A percentile compares a stretch with the other conserved stretches of the same genome.
These are phyloP conservation scores for Cetonia aurata DNA, from an alignment of 2,888 invertebrate species.

Conservation along the genomic window DNA sequence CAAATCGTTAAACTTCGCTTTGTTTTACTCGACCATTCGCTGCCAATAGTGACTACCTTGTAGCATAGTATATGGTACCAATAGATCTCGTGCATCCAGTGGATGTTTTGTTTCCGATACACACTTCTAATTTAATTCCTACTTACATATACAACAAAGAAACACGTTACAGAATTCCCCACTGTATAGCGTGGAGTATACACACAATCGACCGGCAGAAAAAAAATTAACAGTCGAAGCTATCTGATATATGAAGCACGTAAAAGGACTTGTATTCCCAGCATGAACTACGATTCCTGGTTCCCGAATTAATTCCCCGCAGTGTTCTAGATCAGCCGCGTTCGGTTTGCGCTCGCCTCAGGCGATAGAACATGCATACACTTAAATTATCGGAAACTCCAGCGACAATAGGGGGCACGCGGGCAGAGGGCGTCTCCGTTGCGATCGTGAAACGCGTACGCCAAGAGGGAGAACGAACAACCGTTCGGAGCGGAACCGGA, in stretches of 20 bases:
- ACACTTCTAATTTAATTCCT: slow-evolving; percentile 15
- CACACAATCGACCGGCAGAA: slow-evolving; percentile 3
- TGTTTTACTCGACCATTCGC: too few relatives aligned
- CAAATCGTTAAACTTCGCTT: too few relatives aligned
- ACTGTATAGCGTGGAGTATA: neutral
- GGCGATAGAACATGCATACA: slow-evolving; percentile 64
- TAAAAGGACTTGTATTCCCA: slow-evolving; percentile 41
- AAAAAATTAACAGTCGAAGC: slow-evolving; percentile 37
- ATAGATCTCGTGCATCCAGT: too few relatives aligned
- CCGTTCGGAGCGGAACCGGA: slow-evolving; percentile 54
- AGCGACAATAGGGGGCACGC: slow-evolving; percentile 55
- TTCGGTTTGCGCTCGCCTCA: slow-evolving; percentile 62
- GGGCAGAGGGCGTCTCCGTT: slow-evolving; percentile 53
- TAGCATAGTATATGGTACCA: too few relatives aligned
- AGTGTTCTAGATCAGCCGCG: slow-evolving; percentile 61
- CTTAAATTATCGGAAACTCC: slow-evolving; percentile 64
- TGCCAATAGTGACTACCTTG: too few relatives aligned
- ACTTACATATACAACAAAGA: neutral
- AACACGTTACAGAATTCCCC: slow-evolving; percentile 15
- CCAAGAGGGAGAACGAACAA: slow-evolving; percentile 54
- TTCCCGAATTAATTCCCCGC: slow-evolving; percentile 58
- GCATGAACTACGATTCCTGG: slow-evolving; percentile 43
- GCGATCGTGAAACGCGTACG: slow-evolving; percentile 48
- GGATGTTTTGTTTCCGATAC: too few relatives aligned
- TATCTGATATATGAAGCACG: slow-evolving; percentile 41